Conservation (phyloP, 2,113 vertebrate genomes). For the Heterochromis multidens region DNA sequence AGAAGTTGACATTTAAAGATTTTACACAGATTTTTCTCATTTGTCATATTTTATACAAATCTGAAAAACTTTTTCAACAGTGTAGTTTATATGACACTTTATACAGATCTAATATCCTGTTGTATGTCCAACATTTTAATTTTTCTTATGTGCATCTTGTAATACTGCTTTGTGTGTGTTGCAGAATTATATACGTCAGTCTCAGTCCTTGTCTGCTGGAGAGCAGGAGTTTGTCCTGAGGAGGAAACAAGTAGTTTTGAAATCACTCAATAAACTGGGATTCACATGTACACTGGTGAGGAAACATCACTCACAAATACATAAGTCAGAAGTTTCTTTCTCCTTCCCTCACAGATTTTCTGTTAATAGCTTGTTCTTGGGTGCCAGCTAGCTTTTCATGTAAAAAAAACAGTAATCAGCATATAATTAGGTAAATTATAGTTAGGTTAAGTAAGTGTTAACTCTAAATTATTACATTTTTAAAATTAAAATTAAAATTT, state of each 20-base stretch:
- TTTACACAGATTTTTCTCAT: neutral
- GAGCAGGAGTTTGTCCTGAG: neutral
- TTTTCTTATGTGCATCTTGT: neutral
- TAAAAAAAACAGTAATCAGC: no score
- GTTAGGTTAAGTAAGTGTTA: no score
- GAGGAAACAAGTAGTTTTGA: neutral
- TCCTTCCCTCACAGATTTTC: neutral
- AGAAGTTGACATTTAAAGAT: neutral
- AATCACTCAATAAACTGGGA: neutral
- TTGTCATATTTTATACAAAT: neutral
- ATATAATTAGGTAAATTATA: no score
- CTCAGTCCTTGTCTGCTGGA: neutral
- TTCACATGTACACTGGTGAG: neutral
- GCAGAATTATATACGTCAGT: neutral
- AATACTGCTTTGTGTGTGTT: neutral
- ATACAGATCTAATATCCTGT: neutral
- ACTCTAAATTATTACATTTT: no score
- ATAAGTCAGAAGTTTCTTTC: neutral
- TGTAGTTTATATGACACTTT: neutral
- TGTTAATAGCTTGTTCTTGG: neutral
- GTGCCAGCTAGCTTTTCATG: neutral
- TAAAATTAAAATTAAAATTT: no score
- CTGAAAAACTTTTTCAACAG: fast-evolving
- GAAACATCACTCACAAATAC: neutral
- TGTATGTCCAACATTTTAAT: neutral